phyloP scores from a whole-genome alignment of 2,797 vertebrate genomes.

The Natrix natrix region DNA sequence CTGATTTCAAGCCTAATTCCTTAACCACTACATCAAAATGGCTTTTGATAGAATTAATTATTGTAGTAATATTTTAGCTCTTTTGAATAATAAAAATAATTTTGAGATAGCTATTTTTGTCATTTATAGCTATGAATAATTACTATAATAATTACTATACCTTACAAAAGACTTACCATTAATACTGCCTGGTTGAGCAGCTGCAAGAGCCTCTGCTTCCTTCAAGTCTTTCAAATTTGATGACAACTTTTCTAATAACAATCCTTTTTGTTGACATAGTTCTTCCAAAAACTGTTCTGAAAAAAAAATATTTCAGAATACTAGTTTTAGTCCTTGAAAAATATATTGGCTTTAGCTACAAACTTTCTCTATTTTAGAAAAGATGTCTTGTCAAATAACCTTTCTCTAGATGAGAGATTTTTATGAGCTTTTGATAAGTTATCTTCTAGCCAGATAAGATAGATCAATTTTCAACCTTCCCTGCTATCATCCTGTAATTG shows the following conservation, averaged over 20 bases:
- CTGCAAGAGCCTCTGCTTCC: conserved; percentile 4
- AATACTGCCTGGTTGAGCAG: background rate
- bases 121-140: background rate
- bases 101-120: background rate
- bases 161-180: background rate
- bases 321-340: background rate
- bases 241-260: conserved; percentile 12
- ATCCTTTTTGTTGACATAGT: background rate
- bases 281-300: conserved; percentile 3
- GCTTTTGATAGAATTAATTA: background rate
- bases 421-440: background rate
- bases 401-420: background rate
- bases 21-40: background rate
- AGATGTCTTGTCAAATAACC: background rate
- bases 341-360: background rate
- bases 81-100: background rate
- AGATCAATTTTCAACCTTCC: background rate
- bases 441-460: background rate
- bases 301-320: background rate
- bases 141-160: background rate
- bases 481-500: background rate
- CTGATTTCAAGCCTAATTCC: background rate
- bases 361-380: background rate
- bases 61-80: background rate
- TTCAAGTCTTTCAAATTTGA: background rate